Conservation (phyloP, 1,140 invertebrate genomes). For the Hyphantria cunea region DNA sequence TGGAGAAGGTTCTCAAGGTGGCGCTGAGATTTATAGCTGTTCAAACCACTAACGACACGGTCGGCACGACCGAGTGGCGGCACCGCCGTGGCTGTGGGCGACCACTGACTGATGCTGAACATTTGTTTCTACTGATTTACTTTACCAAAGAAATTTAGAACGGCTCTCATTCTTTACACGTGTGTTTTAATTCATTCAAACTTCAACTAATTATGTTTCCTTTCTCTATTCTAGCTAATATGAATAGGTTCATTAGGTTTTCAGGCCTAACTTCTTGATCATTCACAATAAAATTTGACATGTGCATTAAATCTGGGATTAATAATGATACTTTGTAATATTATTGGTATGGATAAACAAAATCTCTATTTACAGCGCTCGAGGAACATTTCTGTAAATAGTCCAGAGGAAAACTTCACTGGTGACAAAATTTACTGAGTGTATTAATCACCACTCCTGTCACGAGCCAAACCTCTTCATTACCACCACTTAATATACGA, state of each 20-base stretch:
- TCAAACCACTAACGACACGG: slow-evolving; percentile 68
- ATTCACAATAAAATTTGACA: too few relatives aligned
- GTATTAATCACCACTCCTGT: slow-evolving; percentile 10
- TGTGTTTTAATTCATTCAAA: slow-evolving; percentile 13
- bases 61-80: slow-evolving; percentile 29
- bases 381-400: too few relatives aligned
- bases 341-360: too few relatives aligned
- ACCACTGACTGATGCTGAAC: slow-evolving; percentile 70
- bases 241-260: too few relatives aligned
- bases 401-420: too few relatives aligned
- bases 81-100: slow-evolving; percentile 22
- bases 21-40: slow-evolving; percentile 62
- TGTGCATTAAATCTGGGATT: too few relatives aligned
- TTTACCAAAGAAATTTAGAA: slow-evolving; percentile 43
- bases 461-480: slow-evolving; percentile 6
- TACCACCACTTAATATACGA: slow-evolving; percentile 23
- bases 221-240: too few relatives aligned
- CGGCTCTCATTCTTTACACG: slow-evolving; percentile 13
- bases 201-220: slow-evolving; percentile 10
- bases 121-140: slow-evolving; percentile 80
- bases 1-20: slow-evolving; percentile 67
- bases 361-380: too few relatives aligned
- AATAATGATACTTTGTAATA: too few relatives aligned
- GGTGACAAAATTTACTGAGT: too few relatives aligned
- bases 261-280: too few relatives aligned